Conservation (phyloP, 2,888 invertebrate species). For the Brachynemurus nebulosus region DNA sequence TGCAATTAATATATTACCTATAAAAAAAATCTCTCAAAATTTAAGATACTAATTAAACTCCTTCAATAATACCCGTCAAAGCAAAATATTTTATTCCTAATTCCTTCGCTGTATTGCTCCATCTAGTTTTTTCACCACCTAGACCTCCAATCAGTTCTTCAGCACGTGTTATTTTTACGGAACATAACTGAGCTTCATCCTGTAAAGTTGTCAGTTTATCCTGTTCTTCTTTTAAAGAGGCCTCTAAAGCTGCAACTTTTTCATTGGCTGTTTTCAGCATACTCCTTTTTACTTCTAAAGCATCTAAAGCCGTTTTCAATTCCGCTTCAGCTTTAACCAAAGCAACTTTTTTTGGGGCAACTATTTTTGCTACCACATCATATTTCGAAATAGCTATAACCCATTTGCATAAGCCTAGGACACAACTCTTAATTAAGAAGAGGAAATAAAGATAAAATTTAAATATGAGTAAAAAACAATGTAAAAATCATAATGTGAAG, state of each 20-base stretch:
- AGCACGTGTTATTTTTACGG: conserved; percentile 75
- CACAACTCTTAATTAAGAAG: background rate
- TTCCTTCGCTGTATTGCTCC: conserved; percentile 63
- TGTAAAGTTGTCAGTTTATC: conserved; percentile 58
- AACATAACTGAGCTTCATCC: conserved; percentile 75
- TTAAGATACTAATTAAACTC: background rate
- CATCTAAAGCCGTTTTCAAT: conserved; percentile 58
- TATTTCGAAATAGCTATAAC: conserved; percentile 90
- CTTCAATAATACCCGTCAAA: conserved; percentile 43
- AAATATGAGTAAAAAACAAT: too few species aligned
- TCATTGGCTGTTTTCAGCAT: conserved; percentile 55
- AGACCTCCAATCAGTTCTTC: conserved; percentile 85
- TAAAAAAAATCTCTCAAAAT: background rate
- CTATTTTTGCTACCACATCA: conserved; percentile 80
- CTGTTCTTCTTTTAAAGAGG: conserved; percentile 51
- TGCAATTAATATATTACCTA: conserved; percentile 76
- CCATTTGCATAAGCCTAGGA: conserved; percentile 73
- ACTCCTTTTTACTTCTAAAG: conserved; percentile 63
- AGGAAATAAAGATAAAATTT: background rate
- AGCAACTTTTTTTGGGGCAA: conserved; percentile 89
- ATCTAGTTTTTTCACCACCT: conserved; percentile 82
- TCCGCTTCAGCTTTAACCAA: conserved; percentile 73
- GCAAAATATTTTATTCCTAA: conserved; percentile 54
- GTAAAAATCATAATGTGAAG: too few species aligned
- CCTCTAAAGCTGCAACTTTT: conserved; percentile 58